phyloP scores from a whole-genome alignment of 2,113 vertebrate species.

The Caloenas nicobarica region DNA sequence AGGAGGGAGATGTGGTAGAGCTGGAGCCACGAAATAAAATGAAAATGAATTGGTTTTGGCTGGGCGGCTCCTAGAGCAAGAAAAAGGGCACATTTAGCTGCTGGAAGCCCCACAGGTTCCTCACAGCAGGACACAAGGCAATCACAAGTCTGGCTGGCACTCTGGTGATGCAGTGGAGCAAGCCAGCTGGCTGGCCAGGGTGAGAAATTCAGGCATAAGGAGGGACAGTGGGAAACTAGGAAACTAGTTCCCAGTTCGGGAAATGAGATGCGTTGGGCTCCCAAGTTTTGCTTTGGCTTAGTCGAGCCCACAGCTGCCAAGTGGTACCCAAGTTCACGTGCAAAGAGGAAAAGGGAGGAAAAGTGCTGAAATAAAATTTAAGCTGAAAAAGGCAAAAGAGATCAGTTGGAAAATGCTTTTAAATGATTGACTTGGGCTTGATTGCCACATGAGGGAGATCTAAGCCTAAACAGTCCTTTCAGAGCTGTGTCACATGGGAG shows the following conservation, averaged over 20 bases:
- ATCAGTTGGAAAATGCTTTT: not conserved
- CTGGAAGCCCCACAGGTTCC: not conserved
- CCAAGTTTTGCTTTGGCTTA: not conserved
- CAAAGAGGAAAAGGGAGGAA: not conserved
- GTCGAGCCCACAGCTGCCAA: not conserved
- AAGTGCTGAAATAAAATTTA: not conserved
- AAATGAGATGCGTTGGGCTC: not conserved
- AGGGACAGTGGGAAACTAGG: not conserved
- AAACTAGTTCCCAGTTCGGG: not conserved
- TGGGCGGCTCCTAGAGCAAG: not conserved
- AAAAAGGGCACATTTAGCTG: not conserved
- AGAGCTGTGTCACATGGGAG: not conserved
- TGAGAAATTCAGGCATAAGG: conserved; percentile 24
- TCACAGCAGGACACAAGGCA: conserved; percentile 21
- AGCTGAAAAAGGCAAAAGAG: not conserved
- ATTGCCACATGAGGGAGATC: conserved; percentile 33
- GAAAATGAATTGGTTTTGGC: not conserved
- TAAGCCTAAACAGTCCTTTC: not conserved
- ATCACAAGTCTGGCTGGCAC: conserved; percentile 12
- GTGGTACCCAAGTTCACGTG: not conserved
- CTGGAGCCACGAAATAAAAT: not conserved
- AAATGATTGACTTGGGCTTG: not conserved
- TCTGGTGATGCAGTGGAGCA: not conserved
- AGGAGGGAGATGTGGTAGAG: not conserved
- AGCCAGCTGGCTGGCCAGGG: not conserved